These are phyloP conservation scores for Enoplosus armatus DNA, from an alignment of 2,797 vertebrate species.

Conservation along the genomic window DNA sequence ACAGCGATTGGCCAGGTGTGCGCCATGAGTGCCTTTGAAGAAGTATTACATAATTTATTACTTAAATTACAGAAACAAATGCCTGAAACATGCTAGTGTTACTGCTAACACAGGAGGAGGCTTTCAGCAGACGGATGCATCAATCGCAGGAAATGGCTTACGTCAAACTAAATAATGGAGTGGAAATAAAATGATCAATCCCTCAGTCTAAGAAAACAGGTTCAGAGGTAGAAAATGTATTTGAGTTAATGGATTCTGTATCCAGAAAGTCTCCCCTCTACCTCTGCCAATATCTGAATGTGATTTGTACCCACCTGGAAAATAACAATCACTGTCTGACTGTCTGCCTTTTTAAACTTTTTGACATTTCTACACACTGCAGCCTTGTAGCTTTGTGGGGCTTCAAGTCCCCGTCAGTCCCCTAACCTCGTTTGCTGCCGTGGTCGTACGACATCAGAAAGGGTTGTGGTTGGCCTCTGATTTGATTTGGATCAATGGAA, in stretches of 20 bases:
- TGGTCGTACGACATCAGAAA: background rate
- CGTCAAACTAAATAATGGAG: background rate
- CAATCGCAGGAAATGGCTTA: background rate
- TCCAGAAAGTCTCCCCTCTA: background rate
- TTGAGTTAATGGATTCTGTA: background rate
- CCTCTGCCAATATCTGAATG: background rate
- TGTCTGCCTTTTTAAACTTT: constrained; percentile 5
- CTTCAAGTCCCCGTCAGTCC: background rate
- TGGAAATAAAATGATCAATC: background rate
- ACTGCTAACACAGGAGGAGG: background rate
- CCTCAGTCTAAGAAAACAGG: background rate
- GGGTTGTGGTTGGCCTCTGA: constrained; percentile 11
- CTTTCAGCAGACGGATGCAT: background rate
- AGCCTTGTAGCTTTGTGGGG: background rate
- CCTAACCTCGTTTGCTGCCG: constrained; percentile 11
- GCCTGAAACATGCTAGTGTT: background rate
- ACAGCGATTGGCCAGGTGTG: background rate
- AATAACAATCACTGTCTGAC: constrained; percentile 4
- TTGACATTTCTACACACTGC: constrained; percentile 26
- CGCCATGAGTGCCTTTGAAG: too few relatives aligned
- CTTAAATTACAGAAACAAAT: background rate
- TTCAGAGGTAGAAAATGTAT: background rate
- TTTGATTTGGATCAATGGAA: constrained; percentile 34
- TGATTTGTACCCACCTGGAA: constrained; percentile 14
- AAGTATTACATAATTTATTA: too few relatives aligned